phyloP scores from a whole-genome alignment of 2,888 invertebrate species.

The Drosophila basisetae region DNA sequence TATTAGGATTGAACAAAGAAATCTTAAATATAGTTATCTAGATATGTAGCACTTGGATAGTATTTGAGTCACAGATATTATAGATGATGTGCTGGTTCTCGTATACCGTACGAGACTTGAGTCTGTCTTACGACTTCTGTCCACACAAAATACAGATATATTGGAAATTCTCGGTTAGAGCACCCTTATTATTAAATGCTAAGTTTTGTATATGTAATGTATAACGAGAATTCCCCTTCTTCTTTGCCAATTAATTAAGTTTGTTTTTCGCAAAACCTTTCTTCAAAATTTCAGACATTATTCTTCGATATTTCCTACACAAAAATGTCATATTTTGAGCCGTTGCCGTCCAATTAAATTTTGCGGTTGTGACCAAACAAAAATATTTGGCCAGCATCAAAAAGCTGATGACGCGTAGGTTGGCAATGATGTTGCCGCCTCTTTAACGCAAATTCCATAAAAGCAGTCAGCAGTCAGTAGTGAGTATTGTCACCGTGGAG shows the following conservation, averaged over 20 bases:
- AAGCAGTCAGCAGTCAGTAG: slow-evolving; percentile 58
- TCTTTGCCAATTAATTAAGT: background rate
- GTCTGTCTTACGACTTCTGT: background rate
- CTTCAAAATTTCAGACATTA: background rate
- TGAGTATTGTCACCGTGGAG: slow-evolving; percentile 47
- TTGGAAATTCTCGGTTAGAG: background rate
- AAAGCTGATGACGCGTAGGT: slow-evolving; percentile 9
- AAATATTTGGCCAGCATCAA: slow-evolving; percentile 30
- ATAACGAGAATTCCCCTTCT: background rate
- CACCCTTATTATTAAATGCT: background rate
- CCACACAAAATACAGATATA: background rate
- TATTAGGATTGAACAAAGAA: background rate
- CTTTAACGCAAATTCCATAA: slow-evolving; percentile 70
- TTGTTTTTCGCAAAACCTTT: background rate
- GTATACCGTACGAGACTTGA: background rate
- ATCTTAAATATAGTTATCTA: background rate
- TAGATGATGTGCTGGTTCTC: background rate
- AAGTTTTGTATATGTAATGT: background rate
- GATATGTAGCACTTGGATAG: background rate
- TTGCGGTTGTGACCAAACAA: slow-evolving; percentile 47
- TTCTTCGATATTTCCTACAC: slow-evolving; percentile 28
- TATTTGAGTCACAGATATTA: background rate
- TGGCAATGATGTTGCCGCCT: slow-evolving; percentile 52
- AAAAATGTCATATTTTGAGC: slow-evolving; percentile 68
- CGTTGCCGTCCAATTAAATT: slow-evolving; percentile 67